phyloP scores from a whole-genome alignment of 53 echinoderm and acorn worm species.

The Mesocentrotus franciscanus region DNA sequence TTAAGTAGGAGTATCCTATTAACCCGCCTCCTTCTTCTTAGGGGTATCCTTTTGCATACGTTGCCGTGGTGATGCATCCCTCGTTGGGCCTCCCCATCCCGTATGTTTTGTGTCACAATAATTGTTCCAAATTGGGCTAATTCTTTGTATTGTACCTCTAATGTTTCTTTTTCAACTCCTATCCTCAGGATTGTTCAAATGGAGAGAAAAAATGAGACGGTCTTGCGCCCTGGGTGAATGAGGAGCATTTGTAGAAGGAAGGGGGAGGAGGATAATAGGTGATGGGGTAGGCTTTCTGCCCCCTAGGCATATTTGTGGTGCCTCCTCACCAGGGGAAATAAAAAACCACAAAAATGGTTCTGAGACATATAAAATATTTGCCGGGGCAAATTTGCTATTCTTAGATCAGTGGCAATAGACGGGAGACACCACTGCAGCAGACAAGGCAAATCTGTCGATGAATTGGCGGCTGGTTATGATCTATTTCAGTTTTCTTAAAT shows the following conservation, averaged over 20 bases:
- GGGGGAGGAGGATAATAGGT: constrained; percentile 43
- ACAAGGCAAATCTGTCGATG: constrained; percentile 9
- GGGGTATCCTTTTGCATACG: constrained; percentile 45
- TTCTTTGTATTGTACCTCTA: constrained; percentile 56
- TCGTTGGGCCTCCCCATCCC: not conserved
- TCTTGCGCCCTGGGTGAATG: not conserved
- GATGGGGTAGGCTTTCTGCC: constrained; percentile 32
- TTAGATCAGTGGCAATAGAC: constrained; percentile 8
- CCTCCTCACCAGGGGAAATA: constrained; percentile 55
- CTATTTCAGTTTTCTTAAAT: constrained; percentile 30
- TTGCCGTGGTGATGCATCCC: constrained; percentile 30
- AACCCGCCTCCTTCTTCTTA: constrained; percentile 36
- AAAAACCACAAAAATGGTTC: constrained; percentile 49
- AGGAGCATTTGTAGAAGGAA: not conserved
- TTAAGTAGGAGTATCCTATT: constrained; percentile 52
- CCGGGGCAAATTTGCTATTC: constrained; percentile 46
- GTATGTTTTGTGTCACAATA: constrained; percentile 60
- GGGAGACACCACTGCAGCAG: not conserved
- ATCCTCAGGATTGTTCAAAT: constrained; percentile 19
- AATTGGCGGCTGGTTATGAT: constrained; percentile 4
- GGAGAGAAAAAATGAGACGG: constrained; percentile 15
- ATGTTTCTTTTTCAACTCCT: constrained; percentile 41
- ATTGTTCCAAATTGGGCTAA: constrained; percentile 65
- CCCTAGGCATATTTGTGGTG: constrained; percentile 49
- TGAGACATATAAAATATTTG: constrained; percentile 44